Evolutionary conservation across 2,797 vertebrate genomes (phyloP).

Genomic region (Cacajao melanocephalus): DNA sequence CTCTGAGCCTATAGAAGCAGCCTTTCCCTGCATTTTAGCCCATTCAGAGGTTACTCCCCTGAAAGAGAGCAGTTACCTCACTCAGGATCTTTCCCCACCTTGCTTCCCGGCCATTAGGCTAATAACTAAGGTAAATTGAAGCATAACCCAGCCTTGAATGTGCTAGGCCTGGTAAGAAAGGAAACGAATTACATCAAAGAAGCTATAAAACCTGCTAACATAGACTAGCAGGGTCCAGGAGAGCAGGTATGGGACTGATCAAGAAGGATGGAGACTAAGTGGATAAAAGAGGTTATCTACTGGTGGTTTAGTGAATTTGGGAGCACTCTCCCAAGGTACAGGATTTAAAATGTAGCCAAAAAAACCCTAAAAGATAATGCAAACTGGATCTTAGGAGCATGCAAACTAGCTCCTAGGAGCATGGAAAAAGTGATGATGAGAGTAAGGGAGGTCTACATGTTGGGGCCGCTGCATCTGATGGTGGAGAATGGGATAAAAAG

Average conservation of each 20-base stretch:
- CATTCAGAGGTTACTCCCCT: neutral
- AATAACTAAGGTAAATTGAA: neutral
- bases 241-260: neutral
- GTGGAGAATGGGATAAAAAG: neutral
- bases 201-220: neutral
- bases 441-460: neutral
- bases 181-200: neutral
- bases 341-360: neutral
- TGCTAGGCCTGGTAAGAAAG: neutral
- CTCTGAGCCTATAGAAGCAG: neutral
- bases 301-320: neutral
- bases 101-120: neutral
- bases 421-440: neutral
- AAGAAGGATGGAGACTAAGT: neutral
- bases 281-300: neutral
- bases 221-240: neutral
- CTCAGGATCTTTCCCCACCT: neutral
- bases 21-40: neutral
- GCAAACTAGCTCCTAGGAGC: neutral
- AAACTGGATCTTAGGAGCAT: neutral
- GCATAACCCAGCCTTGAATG: neutral
- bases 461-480: neutral
- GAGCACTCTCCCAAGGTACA: neutral
- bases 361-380: neutral
- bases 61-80: rapidly evolving